Evolutionary conservation across 2,888 invertebrate genomes (phyloP).

Genomic region (Notocelia uddmanniana): DNA sequence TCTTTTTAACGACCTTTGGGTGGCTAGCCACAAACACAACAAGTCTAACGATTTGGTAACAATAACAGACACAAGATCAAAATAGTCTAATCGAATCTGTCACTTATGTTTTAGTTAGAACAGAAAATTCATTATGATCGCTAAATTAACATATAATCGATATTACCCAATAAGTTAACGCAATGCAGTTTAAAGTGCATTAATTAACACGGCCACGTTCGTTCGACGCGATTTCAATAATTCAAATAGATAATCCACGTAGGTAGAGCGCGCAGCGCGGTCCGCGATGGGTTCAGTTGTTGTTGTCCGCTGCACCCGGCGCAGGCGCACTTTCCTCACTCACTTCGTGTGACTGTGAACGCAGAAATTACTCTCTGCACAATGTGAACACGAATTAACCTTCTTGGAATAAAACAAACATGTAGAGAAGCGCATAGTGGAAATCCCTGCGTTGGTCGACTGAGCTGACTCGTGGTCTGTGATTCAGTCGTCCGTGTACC

Average conservation of each 20-base stretch:
- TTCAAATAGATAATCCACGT: slow-evolving; percentile 47
- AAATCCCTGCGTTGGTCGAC: slow-evolving; percentile 59
- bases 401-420: slow-evolving; percentile 57
- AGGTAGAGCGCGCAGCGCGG: slow-evolving; percentile 8
- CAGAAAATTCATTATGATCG: slow-evolving; percentile 11
- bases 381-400: slow-evolving; percentile 44
- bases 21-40: too few relatives aligned
- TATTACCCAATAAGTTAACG: slow-evolving; percentile 42
- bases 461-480: slow-evolving; percentile 47
- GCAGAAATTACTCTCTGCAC: slow-evolving; percentile 17
- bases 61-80: too few relatives aligned
- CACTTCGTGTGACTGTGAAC: slow-evolving; percentile 1
- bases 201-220: slow-evolving; percentile 62
- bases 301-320: slow-evolving; percentile 28
- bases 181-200: slow-evolving; percentile 51
- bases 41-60: too few relatives aligned
- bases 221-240: slow-evolving; percentile 57
- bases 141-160: slow-evolving; percentile 28
- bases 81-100: background rate
- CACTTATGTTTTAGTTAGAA: background rate
- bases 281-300: slow-evolving; percentile 36
- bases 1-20: too few relatives aligned
- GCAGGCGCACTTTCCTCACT: slow-evolving; percentile 6
- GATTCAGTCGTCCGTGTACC: slow-evolving; percentile 66
- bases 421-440: slow-evolving; percentile 60